Evolutionary conservation across 2,888 invertebrate species (phyloP).

Genomic region (Brachynemurus nebulosus): DNA sequence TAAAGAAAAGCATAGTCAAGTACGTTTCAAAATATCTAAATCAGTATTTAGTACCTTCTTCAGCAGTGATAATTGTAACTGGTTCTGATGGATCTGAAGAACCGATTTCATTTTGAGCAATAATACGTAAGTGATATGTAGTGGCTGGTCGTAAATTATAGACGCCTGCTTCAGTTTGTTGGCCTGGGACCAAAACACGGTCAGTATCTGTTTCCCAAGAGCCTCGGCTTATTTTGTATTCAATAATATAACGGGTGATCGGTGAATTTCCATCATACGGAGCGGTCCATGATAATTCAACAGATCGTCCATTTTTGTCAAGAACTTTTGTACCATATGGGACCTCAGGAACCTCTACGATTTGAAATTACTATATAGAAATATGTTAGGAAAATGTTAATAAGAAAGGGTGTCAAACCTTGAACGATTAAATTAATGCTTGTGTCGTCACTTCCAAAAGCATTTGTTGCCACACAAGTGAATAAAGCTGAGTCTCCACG

Average conservation of each 20-base stretch:
- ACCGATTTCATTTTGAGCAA: slow-evolving; percentile 88
- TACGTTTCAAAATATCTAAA: background rate
- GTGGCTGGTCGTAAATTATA: slow-evolving; percentile 82
- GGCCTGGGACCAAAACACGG: slow-evolving; percentile 77
- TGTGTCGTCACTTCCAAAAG: slow-evolving; percentile 89
- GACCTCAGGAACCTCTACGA: slow-evolving; percentile 70
- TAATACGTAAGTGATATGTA: slow-evolving; percentile 82
- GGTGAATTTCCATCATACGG: slow-evolving; percentile 87
- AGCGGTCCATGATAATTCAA: slow-evolving; percentile 83
- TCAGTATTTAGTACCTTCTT: slow-evolving; percentile 47
- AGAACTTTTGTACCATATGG: slow-evolving; percentile 78
- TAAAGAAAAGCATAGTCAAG: background rate
- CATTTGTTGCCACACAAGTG: slow-evolving; percentile 85
- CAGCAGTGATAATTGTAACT: slow-evolving; percentile 88
- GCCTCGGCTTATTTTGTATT: slow-evolving; percentile 76
- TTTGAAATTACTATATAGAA: background rate
- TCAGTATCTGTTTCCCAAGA: slow-evolving; percentile 77
- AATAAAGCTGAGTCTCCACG: slow-evolving; percentile 79
- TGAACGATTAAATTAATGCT: slow-evolving; percentile 91
- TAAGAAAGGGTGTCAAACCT: slow-evolving; percentile 35
- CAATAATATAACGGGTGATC: slow-evolving; percentile 77
- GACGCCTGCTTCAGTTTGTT: slow-evolving; percentile 78
- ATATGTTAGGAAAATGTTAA: background rate
- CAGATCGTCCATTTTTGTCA: slow-evolving; percentile 81
- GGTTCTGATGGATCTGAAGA: slow-evolving; percentile 86